phyloP scores from a whole-genome alignment of 1,140 invertebrate species.

The Aphelinus certus region DNA sequence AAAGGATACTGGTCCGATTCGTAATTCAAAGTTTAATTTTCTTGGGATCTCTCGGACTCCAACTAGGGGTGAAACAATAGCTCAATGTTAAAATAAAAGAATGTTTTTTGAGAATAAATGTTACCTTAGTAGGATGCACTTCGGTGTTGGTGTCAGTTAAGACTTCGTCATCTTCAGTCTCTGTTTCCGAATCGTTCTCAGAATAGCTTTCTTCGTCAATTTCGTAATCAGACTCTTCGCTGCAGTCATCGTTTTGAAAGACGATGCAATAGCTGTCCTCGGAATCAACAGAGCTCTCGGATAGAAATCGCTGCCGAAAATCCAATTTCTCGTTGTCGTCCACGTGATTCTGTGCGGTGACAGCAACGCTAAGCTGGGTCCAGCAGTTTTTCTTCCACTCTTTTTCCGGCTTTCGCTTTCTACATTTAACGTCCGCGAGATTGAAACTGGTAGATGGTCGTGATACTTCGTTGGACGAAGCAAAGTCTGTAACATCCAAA shows the following conservation, averaged over 20 bases:
- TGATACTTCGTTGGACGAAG: too few species aligned
- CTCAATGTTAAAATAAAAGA: too few species aligned
- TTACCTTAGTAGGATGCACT: constrained; percentile 11
- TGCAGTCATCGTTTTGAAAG: constrained; percentile 49
- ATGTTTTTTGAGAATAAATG: background rate
- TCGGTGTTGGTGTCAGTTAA: background rate
- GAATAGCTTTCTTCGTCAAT: constrained; percentile 21
- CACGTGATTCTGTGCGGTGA: background rate
- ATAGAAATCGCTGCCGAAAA: constrained; percentile 40
- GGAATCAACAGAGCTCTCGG: constrained; percentile 60
- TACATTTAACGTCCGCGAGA: constrained; percentile 30
- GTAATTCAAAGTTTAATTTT: too few species aligned
- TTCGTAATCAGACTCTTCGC: constrained; percentile 40
- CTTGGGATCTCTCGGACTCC: too few species aligned
- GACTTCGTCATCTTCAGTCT: constrained; percentile 20
- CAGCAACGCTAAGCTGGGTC: background rate
- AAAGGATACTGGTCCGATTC: too few species aligned
- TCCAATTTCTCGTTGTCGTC: background rate
- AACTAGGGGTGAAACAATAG: too few species aligned
- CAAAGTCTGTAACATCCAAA: constrained; percentile 9
- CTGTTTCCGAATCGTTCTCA: background rate
- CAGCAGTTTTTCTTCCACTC: constrained; percentile 7
- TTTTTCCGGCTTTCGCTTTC: constrained; percentile 29
- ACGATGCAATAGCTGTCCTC: constrained; percentile 61
- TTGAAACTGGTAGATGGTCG: constrained; percentile 11